Percentiles rank a stretch among this genome's conserved stretches.
Conservation (phyloP, 2,888 invertebrate genomes). For the Alloplasta piceator region DNA sequence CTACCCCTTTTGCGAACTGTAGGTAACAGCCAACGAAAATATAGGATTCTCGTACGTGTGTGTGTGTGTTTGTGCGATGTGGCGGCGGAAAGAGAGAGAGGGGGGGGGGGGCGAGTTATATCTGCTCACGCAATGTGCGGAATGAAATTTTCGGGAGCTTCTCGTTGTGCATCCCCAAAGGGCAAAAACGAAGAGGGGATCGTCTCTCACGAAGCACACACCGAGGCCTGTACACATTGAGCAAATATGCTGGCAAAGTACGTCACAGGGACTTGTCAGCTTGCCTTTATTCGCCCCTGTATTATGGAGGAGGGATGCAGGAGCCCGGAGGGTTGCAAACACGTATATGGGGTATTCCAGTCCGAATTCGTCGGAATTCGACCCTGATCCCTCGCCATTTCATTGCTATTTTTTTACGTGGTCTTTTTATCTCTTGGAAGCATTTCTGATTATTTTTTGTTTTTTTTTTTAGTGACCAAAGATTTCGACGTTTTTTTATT, state of each 20-base stretch:
- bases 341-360: background rate
- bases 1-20: slow-evolving; percentile 53
- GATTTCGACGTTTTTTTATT: too few species aligned
- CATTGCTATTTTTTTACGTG: too few species aligned
- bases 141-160: slow-evolving; percentile 62
- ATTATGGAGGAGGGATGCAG: background rate
- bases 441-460: too few species aligned
- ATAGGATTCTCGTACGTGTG: slow-evolving; percentile 25
- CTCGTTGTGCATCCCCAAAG: slow-evolving; percentile 17
- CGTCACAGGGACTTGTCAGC: slow-evolving; percentile 27
- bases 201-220: slow-evolving; percentile 10
- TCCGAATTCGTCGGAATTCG: too few species aligned
- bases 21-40: slow-evolving; percentile 32
- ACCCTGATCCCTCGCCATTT: too few species aligned
- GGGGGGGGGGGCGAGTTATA: slow-evolving; percentile 12
- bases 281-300: slow-evolving; percentile 39
- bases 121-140: slow-evolving; percentile 31
- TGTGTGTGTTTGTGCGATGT: background rate
- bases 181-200: slow-evolving; percentile 17
- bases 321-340: background rate
- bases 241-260: slow-evolving; percentile 46
- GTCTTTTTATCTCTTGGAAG: too few species aligned
- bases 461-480: too few species aligned
- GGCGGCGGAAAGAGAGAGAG: background rate
- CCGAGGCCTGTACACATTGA: background rate